Evolutionary conservation across 2,797 vertebrate genomes (phyloP).

Genomic region (Anguilla marmorata): DNA sequence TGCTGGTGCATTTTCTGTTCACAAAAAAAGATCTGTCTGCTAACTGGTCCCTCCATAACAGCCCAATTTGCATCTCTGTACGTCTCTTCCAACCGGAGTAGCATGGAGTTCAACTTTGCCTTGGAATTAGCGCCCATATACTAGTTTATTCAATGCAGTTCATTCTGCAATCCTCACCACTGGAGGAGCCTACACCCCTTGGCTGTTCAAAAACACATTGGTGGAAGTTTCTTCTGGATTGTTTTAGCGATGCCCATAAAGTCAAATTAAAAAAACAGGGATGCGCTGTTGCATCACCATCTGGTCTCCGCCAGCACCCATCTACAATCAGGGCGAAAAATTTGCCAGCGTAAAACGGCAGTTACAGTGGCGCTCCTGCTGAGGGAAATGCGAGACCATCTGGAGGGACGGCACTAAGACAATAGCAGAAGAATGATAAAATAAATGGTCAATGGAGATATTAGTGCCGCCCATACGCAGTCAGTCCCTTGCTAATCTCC

Average conservation of each 20-base stretch:
- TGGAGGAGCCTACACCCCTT: background rate
- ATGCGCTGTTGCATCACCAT: constrained; percentile 15
- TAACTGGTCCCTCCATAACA: background rate
- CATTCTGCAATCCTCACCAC: background rate
- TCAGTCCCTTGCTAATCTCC: constrained; percentile 53
- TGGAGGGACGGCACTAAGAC: constrained; percentile 16
- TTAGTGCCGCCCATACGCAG: background rate
- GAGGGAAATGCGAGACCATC: constrained; percentile 16
- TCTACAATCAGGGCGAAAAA: background rate
- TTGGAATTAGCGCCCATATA: background rate
- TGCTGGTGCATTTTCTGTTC: background rate
- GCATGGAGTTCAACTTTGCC: background rate
- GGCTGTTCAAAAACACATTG: background rate
- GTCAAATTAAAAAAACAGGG: background rate
- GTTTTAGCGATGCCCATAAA: background rate
- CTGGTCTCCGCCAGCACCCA: background rate
- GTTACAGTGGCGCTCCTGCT: background rate
- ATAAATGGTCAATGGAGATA: background rate
- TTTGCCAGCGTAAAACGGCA: background rate
- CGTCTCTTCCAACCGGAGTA: background rate
- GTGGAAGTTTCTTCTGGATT: background rate
- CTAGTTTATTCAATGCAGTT: background rate
- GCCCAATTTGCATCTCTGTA: background rate
- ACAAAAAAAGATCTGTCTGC: background rate
- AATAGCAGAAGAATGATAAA: background rate